Conservation (phyloP, 2,113 vertebrate genomes). For the Columba livia region DNA sequence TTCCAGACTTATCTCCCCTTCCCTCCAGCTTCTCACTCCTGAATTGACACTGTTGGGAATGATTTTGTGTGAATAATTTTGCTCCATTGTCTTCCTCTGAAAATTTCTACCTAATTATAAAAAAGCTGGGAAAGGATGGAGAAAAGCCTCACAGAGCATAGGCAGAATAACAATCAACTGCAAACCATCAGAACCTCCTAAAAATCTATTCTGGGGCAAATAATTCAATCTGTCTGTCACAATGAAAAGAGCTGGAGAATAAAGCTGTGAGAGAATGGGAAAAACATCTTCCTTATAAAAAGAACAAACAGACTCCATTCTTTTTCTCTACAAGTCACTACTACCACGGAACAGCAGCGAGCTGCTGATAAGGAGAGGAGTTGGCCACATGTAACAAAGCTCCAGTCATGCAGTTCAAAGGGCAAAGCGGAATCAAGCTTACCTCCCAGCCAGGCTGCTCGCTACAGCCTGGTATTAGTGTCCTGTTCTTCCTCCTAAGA, state of each 20-base stretch:
- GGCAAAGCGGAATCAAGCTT: not conserved
- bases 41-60: not conserved
- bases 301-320: not conserved
- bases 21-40: not conserved
- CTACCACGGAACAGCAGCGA: not conserved
- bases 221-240: not conserved
- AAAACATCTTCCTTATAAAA: not conserved
- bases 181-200: not conserved
- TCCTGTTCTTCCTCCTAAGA: not conserved
- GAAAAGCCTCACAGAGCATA: not conserved
- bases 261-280: not conserved
- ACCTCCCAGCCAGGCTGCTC: not conserved
- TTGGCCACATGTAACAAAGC: not conserved
- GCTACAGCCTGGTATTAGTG: rapidly evolving
- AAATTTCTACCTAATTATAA: not conserved
- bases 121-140: not conserved
- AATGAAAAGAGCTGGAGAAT: not conserved
- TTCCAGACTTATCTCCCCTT: not conserved
- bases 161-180: not conserved
- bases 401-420: not conserved
- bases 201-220: not conserved
- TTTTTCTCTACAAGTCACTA: not conserved
- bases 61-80: not conserved
- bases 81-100: not conserved
- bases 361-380: slow-evolving; percentile 24